phyloP scores from a whole-genome alignment of 2,888 invertebrate species.

The Conistra vaccinii region DNA sequence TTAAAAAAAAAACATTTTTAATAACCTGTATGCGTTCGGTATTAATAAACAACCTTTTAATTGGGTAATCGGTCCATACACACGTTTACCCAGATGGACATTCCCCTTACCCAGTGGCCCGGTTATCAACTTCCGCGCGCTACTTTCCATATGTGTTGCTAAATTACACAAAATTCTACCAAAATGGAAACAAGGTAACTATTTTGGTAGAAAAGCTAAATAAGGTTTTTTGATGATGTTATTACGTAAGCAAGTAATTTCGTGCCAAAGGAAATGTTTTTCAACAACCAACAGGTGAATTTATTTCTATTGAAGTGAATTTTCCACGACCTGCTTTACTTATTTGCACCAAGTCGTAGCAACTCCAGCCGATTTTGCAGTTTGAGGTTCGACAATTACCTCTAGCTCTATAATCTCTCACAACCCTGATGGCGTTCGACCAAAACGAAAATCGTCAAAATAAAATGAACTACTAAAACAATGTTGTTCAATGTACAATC shows the following conservation, averaged over 20 bases:
- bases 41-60: conserved; percentile 37
- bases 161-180: conserved; percentile 3
- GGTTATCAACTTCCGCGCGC: conserved; percentile 67
- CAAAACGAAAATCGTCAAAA: conserved; percentile 26
- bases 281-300: neutral
- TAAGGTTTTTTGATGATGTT: conserved; percentile 1
- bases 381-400: conserved; percentile 3
- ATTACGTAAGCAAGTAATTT: neutral
- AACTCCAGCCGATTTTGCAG: neutral
- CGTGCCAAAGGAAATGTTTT: conserved; percentile 11
- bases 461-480: conserved; percentile 26
- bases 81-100: conserved; percentile 63
- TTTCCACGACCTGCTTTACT: neutral
- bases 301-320: neutral
- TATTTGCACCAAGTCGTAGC: neutral
- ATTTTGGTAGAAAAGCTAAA: neutral
- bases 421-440: conserved; percentile 1
- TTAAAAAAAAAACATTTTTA: conserved; percentile 28
- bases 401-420: neutral
- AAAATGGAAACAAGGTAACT: conserved; percentile 1
- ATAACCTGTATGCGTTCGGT: conserved; percentile 27
- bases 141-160: conserved; percentile 64
- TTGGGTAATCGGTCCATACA: conserved; percentile 48
- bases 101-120: conserved; percentile 67
- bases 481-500: conserved; percentile 7